Conservation (phyloP, 2,113 vertebrate genomes). For the Lepus europaeus region DNA sequence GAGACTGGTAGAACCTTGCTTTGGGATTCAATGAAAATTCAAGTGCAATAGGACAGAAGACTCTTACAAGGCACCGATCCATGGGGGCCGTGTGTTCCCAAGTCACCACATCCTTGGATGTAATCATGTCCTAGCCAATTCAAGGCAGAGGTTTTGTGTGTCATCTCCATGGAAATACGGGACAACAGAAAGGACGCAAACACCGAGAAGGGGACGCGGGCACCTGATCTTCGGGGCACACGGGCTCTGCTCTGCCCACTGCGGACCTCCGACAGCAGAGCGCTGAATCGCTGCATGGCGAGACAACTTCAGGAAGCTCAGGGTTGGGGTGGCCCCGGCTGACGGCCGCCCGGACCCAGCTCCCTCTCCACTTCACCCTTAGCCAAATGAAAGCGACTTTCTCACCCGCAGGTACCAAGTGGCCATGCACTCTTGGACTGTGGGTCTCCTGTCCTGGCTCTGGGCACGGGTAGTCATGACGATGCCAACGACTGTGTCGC, state of each 20-base stretch:
- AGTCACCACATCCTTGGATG: neutral
- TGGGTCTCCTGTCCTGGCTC: neutral
- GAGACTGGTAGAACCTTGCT: neutral
- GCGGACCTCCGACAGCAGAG: fast-evolving
- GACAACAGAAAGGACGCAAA: too few species aligned
- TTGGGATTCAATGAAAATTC: neutral
- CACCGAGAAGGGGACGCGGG: fast-evolving
- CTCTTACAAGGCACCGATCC: neutral
- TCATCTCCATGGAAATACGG: neutral
- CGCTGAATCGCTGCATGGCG: fast-evolving
- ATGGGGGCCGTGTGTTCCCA: neutral
- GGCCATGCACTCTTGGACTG: fast-evolving
- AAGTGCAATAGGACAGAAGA: neutral
- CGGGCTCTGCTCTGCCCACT: neutral
- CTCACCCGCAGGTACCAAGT: too few species aligned
- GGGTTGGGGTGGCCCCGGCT: too few species aligned
- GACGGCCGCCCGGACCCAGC: fast-evolving
- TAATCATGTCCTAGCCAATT: neutral
- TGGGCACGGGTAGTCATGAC: too few species aligned
- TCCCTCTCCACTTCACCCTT: neutral
- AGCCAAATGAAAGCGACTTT: neutral
- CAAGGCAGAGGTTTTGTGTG: neutral
- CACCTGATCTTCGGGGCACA: neutral
- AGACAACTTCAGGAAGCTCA: neutral
- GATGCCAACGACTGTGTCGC: too few species aligned